Base-by-base conservation (phyloP, 2,888 invertebrate genomes). In the Catocala sponsa region DNA sequence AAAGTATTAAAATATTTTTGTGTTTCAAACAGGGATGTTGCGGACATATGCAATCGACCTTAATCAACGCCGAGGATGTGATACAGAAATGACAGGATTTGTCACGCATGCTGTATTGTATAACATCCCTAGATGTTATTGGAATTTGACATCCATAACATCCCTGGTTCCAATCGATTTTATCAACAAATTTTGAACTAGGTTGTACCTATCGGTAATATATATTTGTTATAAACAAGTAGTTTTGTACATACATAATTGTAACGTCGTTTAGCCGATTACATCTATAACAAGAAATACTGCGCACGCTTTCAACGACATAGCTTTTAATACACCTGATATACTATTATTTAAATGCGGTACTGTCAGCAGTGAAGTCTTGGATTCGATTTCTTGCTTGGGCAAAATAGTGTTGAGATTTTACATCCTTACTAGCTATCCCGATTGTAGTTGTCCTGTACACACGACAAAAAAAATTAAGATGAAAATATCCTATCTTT, bases 1-100 rank as follows among this genome's bases (percentile, higher is more conserved):
- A 51, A 67, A 64, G 68, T 75, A 76, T 63, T 75, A 73, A 54
- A 59, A 63, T 59, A 63, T 52, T n/a, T 55, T 61, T 59, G 59
- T 57, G 35, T 38, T 38, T 6, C 35, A 38, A 35, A 38, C 35
- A 38, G 35, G 7, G 35, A 38, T 38, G 35, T 9, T 9, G 9
- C 6, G 35, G 9, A 38, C 9, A 38, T 38, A 6, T 38, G 35
- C 9, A 38, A 59, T 61, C 76, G 65, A 63, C 35, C 35, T 38
- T 38, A 38, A 25, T 25, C 25, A 25, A 25, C 25, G 25, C 25
- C 25, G 25, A 25, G 35, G 35, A 38, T 38, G 35, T 38, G 35
- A 7, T 2, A 38, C 35, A 38, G 4, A 25, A 1, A 6, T 38
- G 35, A 38, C 7, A 38, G 7, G 9, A 38, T 6, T 25, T 25